phyloP scores from a whole-genome alignment of 1,140 invertebrate species.

The Eulimnadia texana region DNA sequence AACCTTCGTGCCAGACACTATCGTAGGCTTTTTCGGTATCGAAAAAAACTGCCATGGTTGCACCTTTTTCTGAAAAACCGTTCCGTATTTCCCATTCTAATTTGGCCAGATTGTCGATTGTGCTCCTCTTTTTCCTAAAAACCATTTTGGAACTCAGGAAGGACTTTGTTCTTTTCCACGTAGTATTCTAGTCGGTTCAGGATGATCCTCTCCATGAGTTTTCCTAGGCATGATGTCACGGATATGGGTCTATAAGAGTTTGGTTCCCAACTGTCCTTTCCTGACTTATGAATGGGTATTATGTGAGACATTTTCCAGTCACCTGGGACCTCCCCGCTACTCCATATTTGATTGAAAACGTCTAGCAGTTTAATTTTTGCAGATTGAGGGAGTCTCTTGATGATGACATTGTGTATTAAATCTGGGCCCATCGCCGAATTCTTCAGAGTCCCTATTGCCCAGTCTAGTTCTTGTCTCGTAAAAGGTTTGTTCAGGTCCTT shows the following conservation, averaged over 20 bases:
- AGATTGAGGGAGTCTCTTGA: neutral
- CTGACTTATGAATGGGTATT: conserved; percentile 17
- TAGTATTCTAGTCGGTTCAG: conserved; percentile 2
- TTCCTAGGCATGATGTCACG: conserved; percentile 12
- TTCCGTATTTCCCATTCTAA: conserved; percentile 25
- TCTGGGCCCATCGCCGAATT: neutral
- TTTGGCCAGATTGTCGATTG: conserved; percentile 25
- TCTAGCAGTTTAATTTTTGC: neutral
- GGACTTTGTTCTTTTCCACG: conserved; percentile 6
- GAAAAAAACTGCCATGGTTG: conserved; percentile 24
- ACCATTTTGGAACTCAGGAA: conserved; percentile 14
- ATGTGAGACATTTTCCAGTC: conserved; percentile 15
- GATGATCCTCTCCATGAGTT: conserved; percentile 16
- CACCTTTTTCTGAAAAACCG: conserved; percentile 25
- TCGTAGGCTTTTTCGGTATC: conserved; percentile 28
- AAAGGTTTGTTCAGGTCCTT: neutral
- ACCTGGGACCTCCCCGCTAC: neutral
- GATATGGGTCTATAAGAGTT: conserved; percentile 15
- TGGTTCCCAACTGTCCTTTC: conserved; percentile 9
- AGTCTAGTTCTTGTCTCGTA: neutral
- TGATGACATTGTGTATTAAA: neutral
- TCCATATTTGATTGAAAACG: neutral
- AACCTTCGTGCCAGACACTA: conserved; percentile 24
- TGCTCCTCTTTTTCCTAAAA: conserved; percentile 26
- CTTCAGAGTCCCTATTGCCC: neutral